Conservation (phyloP, 2,797 vertebrate genomes). For the Sarcophilus harrisii region DNA sequence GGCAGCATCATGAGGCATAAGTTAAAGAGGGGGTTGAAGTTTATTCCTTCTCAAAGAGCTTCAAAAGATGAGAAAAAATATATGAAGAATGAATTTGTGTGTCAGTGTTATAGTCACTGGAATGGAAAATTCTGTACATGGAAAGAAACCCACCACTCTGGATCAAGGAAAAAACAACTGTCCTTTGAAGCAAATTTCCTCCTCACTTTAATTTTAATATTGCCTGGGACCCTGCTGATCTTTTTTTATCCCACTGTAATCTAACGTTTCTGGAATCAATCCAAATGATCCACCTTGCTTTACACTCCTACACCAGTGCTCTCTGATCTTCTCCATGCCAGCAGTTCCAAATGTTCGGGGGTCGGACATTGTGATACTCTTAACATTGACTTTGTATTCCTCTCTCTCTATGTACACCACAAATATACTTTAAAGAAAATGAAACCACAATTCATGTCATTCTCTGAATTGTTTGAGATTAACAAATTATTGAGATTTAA, state of each 20-base stretch:
- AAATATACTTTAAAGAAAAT: neutral
- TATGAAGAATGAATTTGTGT: slow-evolving; percentile 92
- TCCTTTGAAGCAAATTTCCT: neutral
- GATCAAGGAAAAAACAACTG: slow-evolving; percentile 14
- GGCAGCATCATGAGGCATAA: slow-evolving; percentile 86
- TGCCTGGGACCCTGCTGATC: slow-evolving; percentile 24
- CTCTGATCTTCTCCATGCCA: neutral
- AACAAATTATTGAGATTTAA: neutral
- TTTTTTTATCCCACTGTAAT: neutral
- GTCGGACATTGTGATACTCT: too few relatives aligned
- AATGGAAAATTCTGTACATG: slow-evolving; percentile 91
- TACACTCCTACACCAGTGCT: neutral
- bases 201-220: neutral
- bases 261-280: slow-evolving; percentile 12
- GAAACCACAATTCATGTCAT: neutral
- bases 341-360: neutral
- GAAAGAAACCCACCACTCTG: neutral
- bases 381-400: neutral
- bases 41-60: slow-evolving; percentile 86
- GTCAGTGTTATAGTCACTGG: slow-evolving; percentile 94
- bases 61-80: slow-evolving; percentile 84
- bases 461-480: neutral
- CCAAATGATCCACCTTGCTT: neutral
- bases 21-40: slow-evolving; percentile 74
- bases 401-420: neutral